phyloP scores from a whole-genome alignment of 2,113 vertebrate species.

The Meleagris gallopavo region DNA sequence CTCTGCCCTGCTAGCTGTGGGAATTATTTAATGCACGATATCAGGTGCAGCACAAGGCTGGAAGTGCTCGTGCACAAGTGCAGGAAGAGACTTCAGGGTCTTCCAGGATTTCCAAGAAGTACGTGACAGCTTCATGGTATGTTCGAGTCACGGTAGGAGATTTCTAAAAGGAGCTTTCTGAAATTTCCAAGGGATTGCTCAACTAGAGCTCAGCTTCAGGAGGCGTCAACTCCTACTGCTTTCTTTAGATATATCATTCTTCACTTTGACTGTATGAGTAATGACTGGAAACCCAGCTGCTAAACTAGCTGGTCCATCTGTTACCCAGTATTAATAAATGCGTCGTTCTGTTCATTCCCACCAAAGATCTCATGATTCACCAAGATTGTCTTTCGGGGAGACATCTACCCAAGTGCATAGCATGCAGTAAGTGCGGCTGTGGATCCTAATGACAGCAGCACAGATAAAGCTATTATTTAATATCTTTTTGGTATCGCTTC shows the following conservation, averaged over 20 bases:
- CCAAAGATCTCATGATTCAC: conserved; percentile 42
- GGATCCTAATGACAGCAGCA: neutral
- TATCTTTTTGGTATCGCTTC: neutral
- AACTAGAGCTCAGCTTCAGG: neutral
- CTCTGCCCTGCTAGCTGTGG: neutral
- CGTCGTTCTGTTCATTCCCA: conserved; percentile 38
- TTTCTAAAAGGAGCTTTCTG: neutral
- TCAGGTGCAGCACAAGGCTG: neutral
- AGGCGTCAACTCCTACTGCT: conserved; percentile 52
- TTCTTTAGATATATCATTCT: conserved; percentile 41
- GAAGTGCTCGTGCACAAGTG: neutral
- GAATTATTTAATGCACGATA: neutral
- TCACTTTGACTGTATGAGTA: conserved; percentile 44
- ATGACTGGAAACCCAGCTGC: conserved; percentile 62
- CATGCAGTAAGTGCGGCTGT: neutral
- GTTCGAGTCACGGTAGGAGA: neutral
- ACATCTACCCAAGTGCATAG: neutral
- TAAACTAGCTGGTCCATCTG: conserved; percentile 66
- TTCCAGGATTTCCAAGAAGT: neutral
- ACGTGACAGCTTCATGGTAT: neutral
- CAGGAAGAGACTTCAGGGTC: neutral
- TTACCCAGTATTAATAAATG: conserved; percentile 17
- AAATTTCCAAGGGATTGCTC: conserved; percentile 17
- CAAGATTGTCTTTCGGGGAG: conserved; percentile 8
- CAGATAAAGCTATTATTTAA: neutral